These are phyloP conservation scores for Mythimna impura DNA, from an alignment of 2,888 invertebrate genomes.

Conservation along the genomic window DNA sequence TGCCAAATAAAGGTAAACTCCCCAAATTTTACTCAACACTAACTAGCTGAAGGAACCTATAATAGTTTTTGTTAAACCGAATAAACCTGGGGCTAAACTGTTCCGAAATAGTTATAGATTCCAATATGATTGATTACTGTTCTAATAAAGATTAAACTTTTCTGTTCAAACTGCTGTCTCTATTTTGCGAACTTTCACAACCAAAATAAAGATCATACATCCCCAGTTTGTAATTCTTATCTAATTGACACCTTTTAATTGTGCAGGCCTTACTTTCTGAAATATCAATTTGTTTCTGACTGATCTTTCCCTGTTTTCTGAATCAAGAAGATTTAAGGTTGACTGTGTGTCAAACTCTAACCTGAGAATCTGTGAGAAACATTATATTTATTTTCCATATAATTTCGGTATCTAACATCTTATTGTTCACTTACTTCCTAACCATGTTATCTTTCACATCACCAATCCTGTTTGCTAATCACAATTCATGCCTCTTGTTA, in stretches of 20 bases:
- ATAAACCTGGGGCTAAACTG: not conserved
- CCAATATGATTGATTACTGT: too few relatives aligned
- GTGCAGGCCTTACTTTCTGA: not conserved
- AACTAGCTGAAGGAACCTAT: not conserved
- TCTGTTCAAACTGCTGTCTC: not conserved
- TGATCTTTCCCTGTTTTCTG: not conserved
- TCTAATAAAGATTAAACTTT: not conserved
- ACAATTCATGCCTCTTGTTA: not conserved
- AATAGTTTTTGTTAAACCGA: not conserved
- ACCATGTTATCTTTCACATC: not conserved
- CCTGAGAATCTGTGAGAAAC: not conserved
- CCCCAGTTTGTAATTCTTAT: not conserved
- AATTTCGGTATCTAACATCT: too few relatives aligned
- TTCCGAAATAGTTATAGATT: not conserved
- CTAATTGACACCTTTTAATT: too few relatives aligned
- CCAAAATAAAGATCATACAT: not conserved
- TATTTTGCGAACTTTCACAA: slow-evolving; percentile 17
- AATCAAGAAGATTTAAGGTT: not conserved
- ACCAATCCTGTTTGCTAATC: not conserved
- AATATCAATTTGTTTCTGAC: not conserved
- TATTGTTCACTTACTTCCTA: too few relatives aligned
- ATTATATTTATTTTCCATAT: too few relatives aligned
- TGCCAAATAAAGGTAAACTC: slow-evolving; percentile 75
- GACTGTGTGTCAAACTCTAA: not conserved
- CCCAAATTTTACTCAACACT: not conserved